Conservation (phyloP, 2,888 invertebrate genomes). For the Drosophila eohydei region DNA sequence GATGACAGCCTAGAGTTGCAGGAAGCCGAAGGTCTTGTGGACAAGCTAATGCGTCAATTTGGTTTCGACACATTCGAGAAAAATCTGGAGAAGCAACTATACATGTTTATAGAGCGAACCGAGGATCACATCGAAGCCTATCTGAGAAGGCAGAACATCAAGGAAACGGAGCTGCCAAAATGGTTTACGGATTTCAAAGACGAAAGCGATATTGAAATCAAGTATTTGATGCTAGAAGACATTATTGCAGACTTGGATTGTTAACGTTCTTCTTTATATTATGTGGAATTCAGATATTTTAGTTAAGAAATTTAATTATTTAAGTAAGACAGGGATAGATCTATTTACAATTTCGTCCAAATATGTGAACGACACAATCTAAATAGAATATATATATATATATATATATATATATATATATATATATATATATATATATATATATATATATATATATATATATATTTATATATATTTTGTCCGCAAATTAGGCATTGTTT, state of each 20-base stretch:
- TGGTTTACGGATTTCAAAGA: conserved; percentile 18
- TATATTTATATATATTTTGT: no score
- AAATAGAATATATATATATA: no score
- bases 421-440: no score
- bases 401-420: no score
- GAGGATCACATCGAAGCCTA: conserved; percentile 38
- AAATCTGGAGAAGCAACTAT: conserved; percentile 21
- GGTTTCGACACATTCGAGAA: conserved; percentile 28
- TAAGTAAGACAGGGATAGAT: not conserved
- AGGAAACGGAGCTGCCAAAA: conserved; percentile 18
- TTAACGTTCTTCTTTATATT: not conserved
- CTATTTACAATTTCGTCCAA: not conserved
- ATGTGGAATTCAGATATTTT: not conserved
- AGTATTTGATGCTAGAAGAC: conserved; percentile 28
- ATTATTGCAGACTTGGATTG: conserved; percentile 25
- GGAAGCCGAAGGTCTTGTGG: conserved; percentile 18
- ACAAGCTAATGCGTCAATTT: conserved; percentile 26
- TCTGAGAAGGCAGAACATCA: conserved; percentile 19
- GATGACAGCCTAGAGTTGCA: not conserved
- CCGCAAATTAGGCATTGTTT: no score
- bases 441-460: no score
- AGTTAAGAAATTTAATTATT: not conserved
- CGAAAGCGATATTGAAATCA: conserved; percentile 47
- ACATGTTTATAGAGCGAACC: conserved; percentile 10
- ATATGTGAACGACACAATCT: not conserved